Conservation (phyloP, 2,797 vertebrate genomes). For the Setipinna tenuifilis region DNA sequence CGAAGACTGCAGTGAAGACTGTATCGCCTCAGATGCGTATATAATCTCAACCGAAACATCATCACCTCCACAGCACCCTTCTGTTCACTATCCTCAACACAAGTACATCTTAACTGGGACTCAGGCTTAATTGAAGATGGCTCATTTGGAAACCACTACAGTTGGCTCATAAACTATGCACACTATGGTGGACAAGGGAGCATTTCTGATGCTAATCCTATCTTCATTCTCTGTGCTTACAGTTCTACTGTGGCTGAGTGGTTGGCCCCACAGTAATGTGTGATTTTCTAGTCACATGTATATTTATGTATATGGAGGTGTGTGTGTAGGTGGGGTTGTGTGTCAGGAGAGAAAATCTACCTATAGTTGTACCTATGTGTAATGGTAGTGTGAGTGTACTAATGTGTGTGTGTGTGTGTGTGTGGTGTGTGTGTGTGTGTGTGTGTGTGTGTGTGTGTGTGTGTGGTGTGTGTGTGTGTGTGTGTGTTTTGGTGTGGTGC, state of each 20-base stretch:
- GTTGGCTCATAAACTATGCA: background rate
- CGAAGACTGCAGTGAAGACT: no score
- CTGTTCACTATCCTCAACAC: background rate
- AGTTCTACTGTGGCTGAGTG: background rate
- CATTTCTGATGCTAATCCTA: background rate
- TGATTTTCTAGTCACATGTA: background rate
- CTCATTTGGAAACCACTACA: background rate
- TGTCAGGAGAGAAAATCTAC: background rate
- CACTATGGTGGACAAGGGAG: background rate
- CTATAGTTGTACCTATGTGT: background rate
- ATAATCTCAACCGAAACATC: background rate
- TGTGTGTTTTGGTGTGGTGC: background rate
- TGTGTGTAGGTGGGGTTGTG: background rate
- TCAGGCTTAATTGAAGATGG: background rate
- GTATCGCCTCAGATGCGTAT: no score
- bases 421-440: slow-evolving; percentile 7
- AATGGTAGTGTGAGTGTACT: no score
- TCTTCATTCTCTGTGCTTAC: background rate
- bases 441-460: slow-evolving; percentile 14
- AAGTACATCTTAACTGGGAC: background rate
- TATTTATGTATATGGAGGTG: background rate
- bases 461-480: background rate
- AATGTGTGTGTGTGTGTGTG: background rate
- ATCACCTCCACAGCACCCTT: background rate
- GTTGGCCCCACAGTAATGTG: no score